phyloP scores from a whole-genome alignment of 2,888 invertebrate genomes.

The Globia sparganii region DNA sequence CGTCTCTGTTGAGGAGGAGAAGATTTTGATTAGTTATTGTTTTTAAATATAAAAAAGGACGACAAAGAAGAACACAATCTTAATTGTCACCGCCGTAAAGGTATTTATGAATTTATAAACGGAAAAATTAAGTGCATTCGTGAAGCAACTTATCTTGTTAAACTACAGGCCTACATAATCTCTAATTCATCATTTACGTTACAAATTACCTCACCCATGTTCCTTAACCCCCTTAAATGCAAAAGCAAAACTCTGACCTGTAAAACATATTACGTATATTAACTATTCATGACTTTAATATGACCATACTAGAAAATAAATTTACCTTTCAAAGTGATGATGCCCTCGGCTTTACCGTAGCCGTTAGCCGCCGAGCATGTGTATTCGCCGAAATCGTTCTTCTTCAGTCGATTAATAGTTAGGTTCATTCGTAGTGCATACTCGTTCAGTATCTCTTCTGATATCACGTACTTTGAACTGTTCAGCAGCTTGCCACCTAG shows the following conservation, averaged over 20 bases:
- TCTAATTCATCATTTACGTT: not conserved
- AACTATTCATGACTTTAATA: conserved; percentile 38
- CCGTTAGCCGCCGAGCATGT: conserved; percentile 95
- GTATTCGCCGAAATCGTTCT: conserved; percentile 94
- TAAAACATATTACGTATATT: conserved; percentile 35
- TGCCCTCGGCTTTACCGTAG: conserved; percentile 94
- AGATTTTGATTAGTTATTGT: conserved; percentile 40
- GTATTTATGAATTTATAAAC: not conserved
- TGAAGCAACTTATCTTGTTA: not conserved
- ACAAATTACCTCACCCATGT: not conserved
- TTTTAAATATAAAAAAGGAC: not conserved
- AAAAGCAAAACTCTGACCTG: conserved; percentile 31
- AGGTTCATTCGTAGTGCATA: conserved; percentile 95
- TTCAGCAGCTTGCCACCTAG: conserved; percentile 93
- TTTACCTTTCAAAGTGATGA: conserved; percentile 94
- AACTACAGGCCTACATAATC: not conserved
- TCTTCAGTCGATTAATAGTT: conserved; percentile 93
- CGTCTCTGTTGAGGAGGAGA: conserved; percentile 83
- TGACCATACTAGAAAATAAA: conserved; percentile 34
- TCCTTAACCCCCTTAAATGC: conserved; percentile 12
- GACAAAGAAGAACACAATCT: not conserved
- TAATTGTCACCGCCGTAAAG: not conserved
- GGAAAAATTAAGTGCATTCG: not conserved
- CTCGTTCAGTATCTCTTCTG: conserved; percentile 93
- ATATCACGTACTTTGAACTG: conserved; percentile 94